Evolutionary conservation across 2,113 vertebrate genomes (phyloP).

Genomic region (Oncorhynchus gorbuscha): DNA sequence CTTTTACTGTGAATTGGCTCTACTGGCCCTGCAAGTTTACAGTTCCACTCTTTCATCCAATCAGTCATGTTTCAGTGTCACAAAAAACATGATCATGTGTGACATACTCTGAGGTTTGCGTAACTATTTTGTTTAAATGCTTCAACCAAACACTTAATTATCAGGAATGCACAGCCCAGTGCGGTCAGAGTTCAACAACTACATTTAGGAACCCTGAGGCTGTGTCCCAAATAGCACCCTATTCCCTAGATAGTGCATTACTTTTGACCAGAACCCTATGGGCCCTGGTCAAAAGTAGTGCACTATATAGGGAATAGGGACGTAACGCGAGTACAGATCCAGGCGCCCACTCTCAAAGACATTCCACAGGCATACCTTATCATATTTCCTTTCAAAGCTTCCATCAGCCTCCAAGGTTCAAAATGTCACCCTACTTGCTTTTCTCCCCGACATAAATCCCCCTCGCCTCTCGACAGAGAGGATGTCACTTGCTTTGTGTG

Average conservation of each 20-base stretch:
- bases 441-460: constrained; percentile 49
- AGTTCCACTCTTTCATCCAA: too few species aligned
- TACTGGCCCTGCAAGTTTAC: too few species aligned
- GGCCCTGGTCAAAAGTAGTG: too few species aligned
- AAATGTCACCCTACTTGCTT: constrained; percentile 51
- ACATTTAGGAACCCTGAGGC: constrained; percentile 17
- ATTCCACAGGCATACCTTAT: constrained; percentile 53
- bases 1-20: too few species aligned
- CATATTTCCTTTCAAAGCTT: constrained; percentile 49
- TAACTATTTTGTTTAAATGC: neutral
- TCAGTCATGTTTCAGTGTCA: too few species aligned
- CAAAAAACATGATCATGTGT: constrained; percentile 9
- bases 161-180: constrained; percentile 15
- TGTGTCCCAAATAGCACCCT: too few species aligned
- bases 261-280: too few species aligned
- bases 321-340: constrained; percentile 34
- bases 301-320: too few species aligned
- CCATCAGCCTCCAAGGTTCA: constrained; percentile 34
- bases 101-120: neutral
- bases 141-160: constrained; percentile 14
- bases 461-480: constrained; percentile 17
- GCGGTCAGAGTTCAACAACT: constrained; percentile 20
- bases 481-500: constrained; percentile 18
- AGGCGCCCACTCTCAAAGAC: constrained; percentile 45
- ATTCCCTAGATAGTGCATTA: too few species aligned